These are phyloP conservation scores for Sebastes hubbsi DNA, from an alignment of 2,797 vertebrate genomes.

Conservation along the genomic window DNA sequence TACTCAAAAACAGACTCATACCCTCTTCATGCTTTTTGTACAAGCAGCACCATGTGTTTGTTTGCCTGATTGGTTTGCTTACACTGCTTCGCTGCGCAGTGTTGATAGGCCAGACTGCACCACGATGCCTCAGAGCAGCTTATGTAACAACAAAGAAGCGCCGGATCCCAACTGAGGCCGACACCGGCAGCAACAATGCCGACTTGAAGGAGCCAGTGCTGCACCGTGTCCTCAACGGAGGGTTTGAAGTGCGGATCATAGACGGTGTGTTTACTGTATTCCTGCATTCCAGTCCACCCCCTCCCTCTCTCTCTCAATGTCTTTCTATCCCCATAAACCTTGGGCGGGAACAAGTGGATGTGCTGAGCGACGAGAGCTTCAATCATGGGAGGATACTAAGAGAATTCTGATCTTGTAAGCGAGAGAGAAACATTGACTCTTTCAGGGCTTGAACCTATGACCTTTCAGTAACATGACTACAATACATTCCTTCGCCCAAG, in stretches of 20 bases:
- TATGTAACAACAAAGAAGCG: constrained; percentile 50
- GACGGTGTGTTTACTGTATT: not conserved
- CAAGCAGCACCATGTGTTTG: not conserved
- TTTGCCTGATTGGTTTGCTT: constrained; percentile 15
- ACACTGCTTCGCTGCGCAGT: not conserved
- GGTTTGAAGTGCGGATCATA: constrained; percentile 17
- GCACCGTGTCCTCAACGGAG: not conserved
- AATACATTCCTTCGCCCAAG: not conserved
- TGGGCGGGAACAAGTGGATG: not conserved
- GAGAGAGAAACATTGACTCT: not conserved
- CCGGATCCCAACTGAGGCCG: constrained; percentile 23
- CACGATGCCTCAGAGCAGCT: constrained; percentile 40
- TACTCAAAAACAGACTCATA: not conserved
- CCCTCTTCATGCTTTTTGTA: not conserved
- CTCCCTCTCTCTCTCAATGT: not conserved
- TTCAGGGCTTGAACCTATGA: not conserved
- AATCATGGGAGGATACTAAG: not conserved
- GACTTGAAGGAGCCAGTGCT: constrained; percentile 16
- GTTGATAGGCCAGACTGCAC: constrained; percentile 19
- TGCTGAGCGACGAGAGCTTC: not conserved
- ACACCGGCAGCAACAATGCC: constrained; percentile 38
- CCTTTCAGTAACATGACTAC: not conserved
- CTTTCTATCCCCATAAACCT: not conserved
- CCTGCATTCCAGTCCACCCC: not conserved
- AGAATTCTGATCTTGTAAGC: not conserved